phyloP scores from a whole-genome alignment of 2,888 invertebrate genomes.

The Mellilla xanthometata region DNA sequence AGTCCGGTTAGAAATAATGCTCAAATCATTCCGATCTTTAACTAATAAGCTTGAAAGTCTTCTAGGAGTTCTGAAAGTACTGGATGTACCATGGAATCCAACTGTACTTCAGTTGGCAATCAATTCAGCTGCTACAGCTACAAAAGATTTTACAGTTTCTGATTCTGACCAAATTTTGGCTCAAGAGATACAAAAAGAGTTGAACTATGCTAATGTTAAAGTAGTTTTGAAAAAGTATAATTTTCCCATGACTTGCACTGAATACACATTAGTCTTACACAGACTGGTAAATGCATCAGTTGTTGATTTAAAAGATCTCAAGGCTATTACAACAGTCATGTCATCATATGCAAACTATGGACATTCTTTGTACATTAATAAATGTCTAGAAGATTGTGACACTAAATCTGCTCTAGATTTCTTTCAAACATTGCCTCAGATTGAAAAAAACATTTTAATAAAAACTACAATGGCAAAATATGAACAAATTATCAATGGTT shows the following conservation, averaged over 20 bases:
- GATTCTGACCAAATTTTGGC: constrained; percentile 59
- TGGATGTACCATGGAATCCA: constrained; percentile 72
- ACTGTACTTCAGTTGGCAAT: constrained; percentile 58
- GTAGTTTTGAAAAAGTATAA: constrained; percentile 74
- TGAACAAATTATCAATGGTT: constrained; percentile 62
- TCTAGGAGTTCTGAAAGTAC: constrained; percentile 65
- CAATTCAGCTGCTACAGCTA: constrained; percentile 54
- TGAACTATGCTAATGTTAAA: constrained; percentile 71
- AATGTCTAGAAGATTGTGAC: constrained; percentile 65
- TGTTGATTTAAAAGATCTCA: constrained; percentile 64
- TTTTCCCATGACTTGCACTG: constrained; percentile 63
- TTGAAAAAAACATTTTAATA: constrained; percentile 54
- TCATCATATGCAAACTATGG: constrained; percentile 56
- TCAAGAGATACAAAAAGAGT: constrained; percentile 67
- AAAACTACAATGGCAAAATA: constrained; percentile 62
- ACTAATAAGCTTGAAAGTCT: constrained; percentile 65
- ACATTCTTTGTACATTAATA: constrained; percentile 60
- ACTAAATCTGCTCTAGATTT: constrained; percentile 62
- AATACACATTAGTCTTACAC: constrained; percentile 64
- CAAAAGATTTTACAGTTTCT: constrained; percentile 63
- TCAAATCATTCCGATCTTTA: constrained; percentile 59
- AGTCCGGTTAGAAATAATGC: constrained; percentile 58
- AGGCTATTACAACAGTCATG: constrained; percentile 57
- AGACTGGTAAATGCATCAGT: constrained; percentile 55
- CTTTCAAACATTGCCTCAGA: constrained; percentile 50